Evolutionary conservation across 2,888 invertebrate genomes (phyloP).

Genomic region (Meghimatium bilineatum): DNA sequence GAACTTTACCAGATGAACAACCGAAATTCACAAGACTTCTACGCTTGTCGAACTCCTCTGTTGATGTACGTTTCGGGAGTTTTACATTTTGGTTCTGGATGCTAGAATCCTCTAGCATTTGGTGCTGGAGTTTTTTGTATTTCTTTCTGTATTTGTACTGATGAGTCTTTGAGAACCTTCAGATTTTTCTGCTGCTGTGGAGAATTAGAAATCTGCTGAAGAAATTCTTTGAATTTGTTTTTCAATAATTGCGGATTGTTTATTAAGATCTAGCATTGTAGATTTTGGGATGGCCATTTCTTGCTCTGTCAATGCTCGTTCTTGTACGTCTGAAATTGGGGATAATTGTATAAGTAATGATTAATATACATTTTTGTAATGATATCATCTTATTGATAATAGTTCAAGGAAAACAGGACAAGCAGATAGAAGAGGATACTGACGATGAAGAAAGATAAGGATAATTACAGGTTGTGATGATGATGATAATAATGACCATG

Average conservation of each 20-base stretch:
- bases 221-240: neutral
- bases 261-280: neutral
- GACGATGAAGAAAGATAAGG: no score
- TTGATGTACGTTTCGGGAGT: neutral
- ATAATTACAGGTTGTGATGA: no score
- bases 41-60: constrained; percentile 5
- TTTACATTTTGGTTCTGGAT: neutral
- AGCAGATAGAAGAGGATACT: no score
- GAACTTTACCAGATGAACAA: neutral
- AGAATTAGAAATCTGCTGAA: neutral
- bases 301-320: no score
- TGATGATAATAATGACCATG: no score
- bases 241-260: neutral
- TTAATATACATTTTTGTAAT: no score
- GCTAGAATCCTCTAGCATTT: neutral
- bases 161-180: neutral
- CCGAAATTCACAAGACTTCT: neutral
- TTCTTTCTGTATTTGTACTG: neutral
- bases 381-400: no score
- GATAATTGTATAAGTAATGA: no score
- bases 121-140: neutral
- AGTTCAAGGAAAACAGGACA: no score
- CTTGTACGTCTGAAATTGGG: no score
- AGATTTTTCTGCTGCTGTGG: neutral
- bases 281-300: neutral